Percentiles rank a stretch among this genome's conserved stretches.
phyloP scores from a whole-genome alignment of 2,797 vertebrate species.

The Sebastes vulpes region DNA sequence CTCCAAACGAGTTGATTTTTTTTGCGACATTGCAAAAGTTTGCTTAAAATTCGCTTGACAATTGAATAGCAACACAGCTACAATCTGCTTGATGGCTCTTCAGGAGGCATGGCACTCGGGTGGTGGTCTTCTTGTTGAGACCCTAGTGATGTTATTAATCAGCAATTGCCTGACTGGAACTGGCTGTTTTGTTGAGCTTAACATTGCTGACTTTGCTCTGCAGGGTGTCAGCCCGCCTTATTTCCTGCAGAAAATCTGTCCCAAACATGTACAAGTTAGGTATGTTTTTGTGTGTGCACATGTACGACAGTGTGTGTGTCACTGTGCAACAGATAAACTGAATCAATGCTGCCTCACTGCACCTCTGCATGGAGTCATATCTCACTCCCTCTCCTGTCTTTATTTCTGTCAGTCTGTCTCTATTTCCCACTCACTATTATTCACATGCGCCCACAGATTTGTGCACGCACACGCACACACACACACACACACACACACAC shows the following conservation, averaged over 20 bases:
- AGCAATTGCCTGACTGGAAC: neutral
- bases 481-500: neutral
- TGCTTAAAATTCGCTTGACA: neutral
- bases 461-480: neutral
- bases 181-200: constrained; percentile 1
- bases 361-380: constrained; percentile 3
- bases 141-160: neutral
- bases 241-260: constrained; percentile 32
- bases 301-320: neutral
- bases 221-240: constrained; percentile 18
- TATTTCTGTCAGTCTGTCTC: neutral
- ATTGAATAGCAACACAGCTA: neutral
- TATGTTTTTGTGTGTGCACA: neutral
- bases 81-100: neutral
- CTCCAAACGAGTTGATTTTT: too few species aligned
- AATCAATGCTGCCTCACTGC: constrained; percentile 15
- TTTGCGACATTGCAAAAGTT: too few species aligned
- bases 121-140: neutral
- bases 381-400: neutral
- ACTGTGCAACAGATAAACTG: constrained; percentile 3
- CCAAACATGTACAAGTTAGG: constrained; percentile 4
- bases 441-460: neutral
- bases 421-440: neutral
- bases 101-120: neutral
- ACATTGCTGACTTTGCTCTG: constrained; percentile 24